Evolutionary conservation across 2,113 vertebrate species (phyloP).

Genomic region (Lepidothrix coronata): DNA sequence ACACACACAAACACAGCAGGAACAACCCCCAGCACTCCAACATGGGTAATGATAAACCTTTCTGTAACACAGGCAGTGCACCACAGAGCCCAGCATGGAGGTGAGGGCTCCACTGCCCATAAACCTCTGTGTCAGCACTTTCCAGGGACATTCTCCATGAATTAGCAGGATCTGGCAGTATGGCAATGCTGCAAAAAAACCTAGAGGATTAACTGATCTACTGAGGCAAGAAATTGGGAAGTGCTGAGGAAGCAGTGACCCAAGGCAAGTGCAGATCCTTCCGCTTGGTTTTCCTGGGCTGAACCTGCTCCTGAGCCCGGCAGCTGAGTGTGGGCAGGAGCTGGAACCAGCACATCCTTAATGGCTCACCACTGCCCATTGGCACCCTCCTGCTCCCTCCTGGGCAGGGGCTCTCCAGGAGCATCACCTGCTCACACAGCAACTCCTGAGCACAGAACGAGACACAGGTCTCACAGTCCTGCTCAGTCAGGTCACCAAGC

Average conservation of each 20-base stretch:
- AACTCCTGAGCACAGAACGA: neutral
- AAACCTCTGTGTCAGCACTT: neutral
- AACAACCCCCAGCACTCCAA: neutral
- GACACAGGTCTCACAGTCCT: neutral
- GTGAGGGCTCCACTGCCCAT: neutral
- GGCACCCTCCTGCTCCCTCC: neutral
- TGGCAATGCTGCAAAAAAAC: neutral
- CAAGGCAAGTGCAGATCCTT: neutral
- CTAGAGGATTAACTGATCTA: neutral
- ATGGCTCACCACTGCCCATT: rapidly evolving
- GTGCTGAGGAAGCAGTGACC: neutral
- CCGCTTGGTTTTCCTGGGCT: neutral
- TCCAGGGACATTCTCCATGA: neutral
- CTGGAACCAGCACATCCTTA: neutral
- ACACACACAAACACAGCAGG: neutral
- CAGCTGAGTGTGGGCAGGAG: neutral
- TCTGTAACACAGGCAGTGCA: neutral
- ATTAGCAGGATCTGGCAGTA: neutral
- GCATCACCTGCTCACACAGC: neutral
- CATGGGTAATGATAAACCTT: neutral
- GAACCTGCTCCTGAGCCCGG: neutral
- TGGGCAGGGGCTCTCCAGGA: neutral
- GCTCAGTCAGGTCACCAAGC: neutral
- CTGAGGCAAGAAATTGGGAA: constrained; percentile 14
- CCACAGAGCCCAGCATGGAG: neutral